Evolutionary conservation across 2,113 vertebrate species (phyloP), one percentile per base, ranked within the genome.

Genomic region (Larimichthys polyactis): DNA sequence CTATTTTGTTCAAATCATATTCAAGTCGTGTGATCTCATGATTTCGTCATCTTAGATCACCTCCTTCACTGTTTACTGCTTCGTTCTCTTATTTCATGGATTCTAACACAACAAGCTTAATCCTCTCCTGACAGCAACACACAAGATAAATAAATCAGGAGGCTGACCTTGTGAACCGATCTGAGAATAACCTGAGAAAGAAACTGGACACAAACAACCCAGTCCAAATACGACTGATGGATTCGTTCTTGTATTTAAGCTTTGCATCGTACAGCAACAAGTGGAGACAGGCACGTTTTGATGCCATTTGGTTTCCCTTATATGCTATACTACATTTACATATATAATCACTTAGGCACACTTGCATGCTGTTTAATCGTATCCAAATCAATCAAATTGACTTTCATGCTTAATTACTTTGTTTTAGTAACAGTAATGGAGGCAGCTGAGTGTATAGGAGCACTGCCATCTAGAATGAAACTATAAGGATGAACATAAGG

Each of bases 381-480:
- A 73, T 83, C 70, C 70, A 67, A 49, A 78, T 89, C 74, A 73
- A 62, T 85, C 19, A 5, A 17, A 91, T 77, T 40, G 71, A 87
- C 78, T 83, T 43, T 32, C 48, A 68, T 65, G 43, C 66, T 51
- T 79, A 87, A 81, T 81, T 71, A 64, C 71, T 79, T 81, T 81
- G 82, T 78, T 75, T 75, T 59, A 83, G 48, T 46, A 71, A 54
- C 62, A 75, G 59, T 46, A 36, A 32, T 60, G 17, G 20, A 43
- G 48, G 19, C 19, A 71, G 73, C 58, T 29, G 77, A 63, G 65
- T 16, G 60, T 51, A 14, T 12, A 60, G 44, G 51, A 63, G 51
- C 15, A 11, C 32, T 48, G 0, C 49, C 54, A 22, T 43, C 43
- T 7, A 43, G 5, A 22, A 43, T 36, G 32, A 60, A 54, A 63